Conservation (phyloP, 2,113 vertebrate genomes). For the Rhineura floridana region DNA sequence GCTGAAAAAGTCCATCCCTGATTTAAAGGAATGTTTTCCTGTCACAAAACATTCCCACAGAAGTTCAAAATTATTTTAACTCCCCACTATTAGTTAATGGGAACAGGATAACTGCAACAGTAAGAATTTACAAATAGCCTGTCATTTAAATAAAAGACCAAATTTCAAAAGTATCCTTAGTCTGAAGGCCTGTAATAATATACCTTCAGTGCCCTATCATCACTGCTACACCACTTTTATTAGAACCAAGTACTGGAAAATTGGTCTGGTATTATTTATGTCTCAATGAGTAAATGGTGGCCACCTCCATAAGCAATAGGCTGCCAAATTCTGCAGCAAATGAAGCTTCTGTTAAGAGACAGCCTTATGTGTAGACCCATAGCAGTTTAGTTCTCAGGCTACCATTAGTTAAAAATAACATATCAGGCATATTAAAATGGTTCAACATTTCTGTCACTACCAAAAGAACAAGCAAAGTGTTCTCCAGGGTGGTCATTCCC, state of each 20-base stretch:
- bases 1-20: too few relatives aligned
- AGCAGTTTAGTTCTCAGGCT: not conserved
- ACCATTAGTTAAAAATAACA: not conserved
- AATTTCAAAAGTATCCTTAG: not conserved
- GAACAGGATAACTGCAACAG: not conserved
- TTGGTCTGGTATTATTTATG: not conserved
- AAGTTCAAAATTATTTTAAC: not conserved
- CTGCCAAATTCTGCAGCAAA: not conserved
- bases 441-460: not conserved
- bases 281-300: not conserved
- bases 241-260: not conserved
- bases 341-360: not conserved
- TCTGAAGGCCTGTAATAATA: not conserved
- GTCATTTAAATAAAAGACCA: not conserved
- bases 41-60: not conserved
- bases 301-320: not conserved
- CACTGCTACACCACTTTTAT: not conserved
- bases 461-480: not conserved
- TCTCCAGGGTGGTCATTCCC: not conserved
- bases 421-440: not conserved
- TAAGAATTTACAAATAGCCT: not conserved
- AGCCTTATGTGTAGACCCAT: not conserved
- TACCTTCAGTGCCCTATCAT: not conserved
- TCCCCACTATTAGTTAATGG: not conserved
- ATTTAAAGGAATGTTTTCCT: not conserved